Conservation (phyloP, 2,113 vertebrate genomes). For the Antennarius striatus region DNA sequence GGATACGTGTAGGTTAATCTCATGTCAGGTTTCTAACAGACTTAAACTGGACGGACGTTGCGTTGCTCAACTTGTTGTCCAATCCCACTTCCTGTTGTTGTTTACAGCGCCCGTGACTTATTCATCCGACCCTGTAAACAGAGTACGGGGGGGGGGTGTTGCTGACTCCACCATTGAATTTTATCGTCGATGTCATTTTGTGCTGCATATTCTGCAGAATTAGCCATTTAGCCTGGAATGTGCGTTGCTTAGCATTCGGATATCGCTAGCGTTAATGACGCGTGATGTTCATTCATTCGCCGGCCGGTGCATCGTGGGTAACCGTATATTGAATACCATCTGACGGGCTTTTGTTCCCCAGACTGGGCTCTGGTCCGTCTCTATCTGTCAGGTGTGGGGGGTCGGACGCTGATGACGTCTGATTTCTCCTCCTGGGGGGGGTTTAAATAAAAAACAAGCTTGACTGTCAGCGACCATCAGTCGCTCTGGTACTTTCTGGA, state of each 20-base stretch:
- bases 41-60: no score
- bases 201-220: conserved; percentile 33
- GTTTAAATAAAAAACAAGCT: conserved; percentile 84
- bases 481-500: conserved; percentile 82
- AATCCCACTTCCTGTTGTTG: no score
- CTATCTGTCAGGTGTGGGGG: conserved; percentile 69
- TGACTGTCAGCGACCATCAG: conserved; percentile 92
- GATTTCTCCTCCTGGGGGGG: conserved; percentile 82
- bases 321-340: conserved; percentile 56
- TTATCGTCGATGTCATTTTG: conserved; percentile 19
- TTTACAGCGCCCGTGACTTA: no score
- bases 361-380: conserved; percentile 63
- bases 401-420: conserved; percentile 82
- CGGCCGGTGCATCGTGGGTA: conserved; percentile 60
- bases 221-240: conserved; percentile 26
- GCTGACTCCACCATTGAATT: not conserved
- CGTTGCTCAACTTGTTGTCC: no score
- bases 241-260: conserved; percentile 18
- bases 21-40: no score
- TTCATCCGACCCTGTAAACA: no score
- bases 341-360: conserved; percentile 61
- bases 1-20: no score
- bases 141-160: not conserved
- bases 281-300: conserved; percentile 36
- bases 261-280: conserved; percentile 41